These are phyloP conservation scores for Pararge aegeria DNA, from an alignment of 1,140 invertebrate species.

Conservation along the genomic window DNA sequence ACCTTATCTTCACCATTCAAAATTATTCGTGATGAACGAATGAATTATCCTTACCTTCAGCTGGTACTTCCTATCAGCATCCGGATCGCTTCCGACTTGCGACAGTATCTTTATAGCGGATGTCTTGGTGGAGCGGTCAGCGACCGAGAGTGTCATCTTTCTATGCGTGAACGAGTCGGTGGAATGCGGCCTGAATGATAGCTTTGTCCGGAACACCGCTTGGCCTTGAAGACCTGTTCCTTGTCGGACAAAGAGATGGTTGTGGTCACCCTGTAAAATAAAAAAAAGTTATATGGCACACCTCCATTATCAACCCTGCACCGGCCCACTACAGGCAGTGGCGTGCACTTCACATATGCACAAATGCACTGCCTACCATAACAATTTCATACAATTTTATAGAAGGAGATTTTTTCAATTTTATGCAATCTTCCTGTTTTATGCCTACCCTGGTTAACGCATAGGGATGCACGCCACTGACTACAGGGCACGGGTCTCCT, in stretches of 20 bases:
- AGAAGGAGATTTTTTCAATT: no score
- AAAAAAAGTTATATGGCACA: background rate
- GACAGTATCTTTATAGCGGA: slow-evolving; percentile 98
- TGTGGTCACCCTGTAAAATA: slow-evolving; percentile 89
- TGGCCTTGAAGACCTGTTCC: slow-evolving; percentile 98
- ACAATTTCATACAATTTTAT: no score
- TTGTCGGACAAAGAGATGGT: slow-evolving; percentile 97
- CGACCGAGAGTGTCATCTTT: slow-evolving; percentile 98
- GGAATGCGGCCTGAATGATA: slow-evolving; percentile 98
- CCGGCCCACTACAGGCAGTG: no score
- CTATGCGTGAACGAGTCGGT: slow-evolving; percentile 99
- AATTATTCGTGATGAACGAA: no score
- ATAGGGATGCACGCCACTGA: no score
- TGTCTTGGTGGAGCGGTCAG: slow-evolving; percentile 97
- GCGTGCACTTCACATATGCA: no score
- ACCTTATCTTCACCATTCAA: no score
- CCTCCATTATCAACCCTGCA: no score
- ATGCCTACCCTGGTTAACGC: no score
- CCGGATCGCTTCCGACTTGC: slow-evolving; percentile 96
- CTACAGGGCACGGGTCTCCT: no score
- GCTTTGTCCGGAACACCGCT: slow-evolving; percentile 96
- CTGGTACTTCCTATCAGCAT: slow-evolving; percentile 93
- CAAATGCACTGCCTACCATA: no score
- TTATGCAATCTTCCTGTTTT: no score
- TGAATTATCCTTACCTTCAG: slow-evolving; percentile 94